Base-by-base conservation (phyloP, 2,888 invertebrate genomes). In the Lasioglossum villosulum region DNA sequence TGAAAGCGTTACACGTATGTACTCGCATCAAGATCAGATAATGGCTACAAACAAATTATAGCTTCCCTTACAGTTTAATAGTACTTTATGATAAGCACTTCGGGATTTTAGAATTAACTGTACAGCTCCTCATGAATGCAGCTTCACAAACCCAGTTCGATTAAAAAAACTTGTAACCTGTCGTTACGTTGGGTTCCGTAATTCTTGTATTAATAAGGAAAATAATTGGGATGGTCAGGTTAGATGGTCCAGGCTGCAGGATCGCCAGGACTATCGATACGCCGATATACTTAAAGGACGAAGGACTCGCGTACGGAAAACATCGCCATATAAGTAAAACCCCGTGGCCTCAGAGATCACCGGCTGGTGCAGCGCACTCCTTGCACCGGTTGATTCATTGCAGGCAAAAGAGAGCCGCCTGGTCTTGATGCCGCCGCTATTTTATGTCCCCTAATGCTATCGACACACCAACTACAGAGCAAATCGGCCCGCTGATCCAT, bases 261-360 rank as follows among this genome's bases (percentile, higher is more conserved):
- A 52, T 52, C 52, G 52, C 23, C 10, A n/a, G 52, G n/a, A 52
- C 52, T 8, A 23, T 52, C 2, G 52, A 52, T 52, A 10, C 23
- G n/a, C 10, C 10, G 52, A 52, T n/a, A 52, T 87, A 91, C 92
- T 89, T 90, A 86, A 63, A 63, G 63, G 63, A 30, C 63, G 89
- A 92, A 86, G 90, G 90, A 75, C 86, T 88, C 88, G 88, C 63
- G 63, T 63, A 39, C 86, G 89, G 91, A 91, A 92, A 92, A 91
- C 92, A 93, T 92, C 91, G 88, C 92, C 92, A 90, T 93, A 93
- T 93, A 92, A 93, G 93, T 91, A 90, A 92, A 92, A 91, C 88
- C 74, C 76, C 80, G 80, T 90, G 86, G 90, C 85, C 88, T 72
- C 45, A 39, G 72, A 72, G 72, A 72, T 68, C 68, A 68, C 68